Evolutionary conservation across 2,797 vertebrate species (phyloP).

Genomic region (Rhabdomys pumilio): DNA sequence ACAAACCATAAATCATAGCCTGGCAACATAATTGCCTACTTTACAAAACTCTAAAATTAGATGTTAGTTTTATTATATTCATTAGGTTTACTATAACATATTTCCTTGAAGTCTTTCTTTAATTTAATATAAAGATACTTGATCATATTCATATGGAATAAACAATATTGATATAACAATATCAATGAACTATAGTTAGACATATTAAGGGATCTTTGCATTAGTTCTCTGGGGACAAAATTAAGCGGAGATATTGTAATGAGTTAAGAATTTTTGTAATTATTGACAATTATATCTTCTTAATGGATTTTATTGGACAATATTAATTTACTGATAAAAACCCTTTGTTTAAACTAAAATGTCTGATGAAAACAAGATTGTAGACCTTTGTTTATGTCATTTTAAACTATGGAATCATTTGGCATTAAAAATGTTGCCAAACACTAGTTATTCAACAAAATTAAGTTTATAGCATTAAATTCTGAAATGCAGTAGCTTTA

Average conservation of each 20-base stretch:
- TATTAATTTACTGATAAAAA: background rate
- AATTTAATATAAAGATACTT: conserved; percentile 32
- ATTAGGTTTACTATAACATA: conserved; percentile 59
- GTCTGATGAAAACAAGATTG: background rate
- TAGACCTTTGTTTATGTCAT: background rate
- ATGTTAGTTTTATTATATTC: conserved; percentile 50
- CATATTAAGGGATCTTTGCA: background rate
- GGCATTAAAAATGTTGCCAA: background rate
- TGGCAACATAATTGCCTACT: conserved; percentile 61
- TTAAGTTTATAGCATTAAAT: background rate
- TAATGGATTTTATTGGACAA: background rate
- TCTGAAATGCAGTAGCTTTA: background rate
- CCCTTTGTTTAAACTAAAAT: background rate
- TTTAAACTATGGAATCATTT: background rate
- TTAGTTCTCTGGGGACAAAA: background rate
- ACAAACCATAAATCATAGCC: conserved; percentile 66
- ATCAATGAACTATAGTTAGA: background rate
- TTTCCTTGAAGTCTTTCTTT: background rate
- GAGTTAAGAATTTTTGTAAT: background rate
- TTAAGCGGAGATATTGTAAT: background rate
- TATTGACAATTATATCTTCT: background rate
- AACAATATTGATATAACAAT: background rate
- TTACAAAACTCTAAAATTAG: conserved; percentile 62
- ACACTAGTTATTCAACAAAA: background rate
- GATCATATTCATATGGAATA: conserved; percentile 29